These are phyloP conservation scores for Danio jaintianensis DNA, from an alignment of 2,797 vertebrate species.

Conservation along the genomic window DNA sequence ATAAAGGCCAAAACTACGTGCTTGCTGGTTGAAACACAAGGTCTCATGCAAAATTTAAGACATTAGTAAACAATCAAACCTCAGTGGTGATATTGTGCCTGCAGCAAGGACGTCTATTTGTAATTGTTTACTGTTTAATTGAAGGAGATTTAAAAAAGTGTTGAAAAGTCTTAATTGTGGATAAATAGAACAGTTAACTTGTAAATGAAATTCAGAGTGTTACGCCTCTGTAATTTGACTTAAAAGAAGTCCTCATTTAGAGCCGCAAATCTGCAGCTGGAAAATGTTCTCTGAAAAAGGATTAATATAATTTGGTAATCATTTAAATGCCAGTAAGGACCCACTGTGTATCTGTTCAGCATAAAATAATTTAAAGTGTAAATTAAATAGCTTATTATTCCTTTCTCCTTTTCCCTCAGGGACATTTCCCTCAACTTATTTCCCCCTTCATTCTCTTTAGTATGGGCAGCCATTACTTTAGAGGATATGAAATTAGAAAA, in stretches of 20 bases:
- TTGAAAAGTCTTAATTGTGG: constrained; percentile 71
- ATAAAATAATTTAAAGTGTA: constrained; percentile 84
- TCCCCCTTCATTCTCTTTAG: constrained; percentile 63
- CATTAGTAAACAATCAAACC: constrained; percentile 67
- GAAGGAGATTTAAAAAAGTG: constrained; percentile 50
- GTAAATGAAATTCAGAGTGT: constrained; percentile 74
- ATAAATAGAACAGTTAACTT: constrained; percentile 75
- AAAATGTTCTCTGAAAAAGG: constrained; percentile 82
- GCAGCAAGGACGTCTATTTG: constrained; percentile 30
- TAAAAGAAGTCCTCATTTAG: constrained; percentile 84
- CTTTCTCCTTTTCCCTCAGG: constrained; percentile 78
- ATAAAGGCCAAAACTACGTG: constrained; percentile 66
- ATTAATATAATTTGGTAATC: constrained; percentile 88
- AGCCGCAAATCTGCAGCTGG: constrained; percentile 82
- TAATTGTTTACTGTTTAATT: constrained; percentile 33
- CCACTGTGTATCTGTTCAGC: constrained; percentile 81
- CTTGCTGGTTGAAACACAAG: constrained; percentile 25
- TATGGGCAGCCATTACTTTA: constrained; percentile 78
- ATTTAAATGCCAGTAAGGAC: constrained; percentile 85
- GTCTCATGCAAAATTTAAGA: constrained; percentile 50
- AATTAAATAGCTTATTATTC: constrained; percentile 87
- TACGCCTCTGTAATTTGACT: constrained; percentile 81
- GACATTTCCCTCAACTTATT: constrained; percentile 66
- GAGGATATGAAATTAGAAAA: constrained; percentile 77
- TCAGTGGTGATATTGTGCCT: constrained; percentile 63